Percentiles rank a stretch among this genome's conserved stretches.
These are phyloP conservation scores for Telenomus remus DNA, from an alignment of 1,140 invertebrate species.

Conservation along the genomic window DNA sequence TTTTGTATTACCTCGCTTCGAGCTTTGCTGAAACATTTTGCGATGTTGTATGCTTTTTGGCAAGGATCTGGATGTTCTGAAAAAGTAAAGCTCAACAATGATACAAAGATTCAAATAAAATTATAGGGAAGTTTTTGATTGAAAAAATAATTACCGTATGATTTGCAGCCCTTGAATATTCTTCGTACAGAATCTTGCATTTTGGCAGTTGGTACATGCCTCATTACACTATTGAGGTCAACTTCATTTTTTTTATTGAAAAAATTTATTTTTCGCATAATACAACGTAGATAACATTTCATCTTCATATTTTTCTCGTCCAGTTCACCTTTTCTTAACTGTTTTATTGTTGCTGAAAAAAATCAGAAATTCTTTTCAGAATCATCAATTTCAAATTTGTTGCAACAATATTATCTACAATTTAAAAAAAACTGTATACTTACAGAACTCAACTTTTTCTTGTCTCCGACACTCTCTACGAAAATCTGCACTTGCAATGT, in stretches of 20 bases:
- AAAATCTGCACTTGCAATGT: constrained; percentile 49
- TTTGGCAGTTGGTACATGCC: constrained; percentile 58
- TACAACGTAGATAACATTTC: constrained; percentile 68
- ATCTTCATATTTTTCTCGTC: constrained; percentile 60
- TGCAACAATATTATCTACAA: no score
- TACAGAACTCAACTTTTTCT: constrained; percentile 59
- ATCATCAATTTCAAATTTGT: no score
- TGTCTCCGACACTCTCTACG: constrained; percentile 59
- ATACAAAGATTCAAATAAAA: no score
- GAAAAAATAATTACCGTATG: background rate
- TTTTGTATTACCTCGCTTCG: constrained; percentile 58
- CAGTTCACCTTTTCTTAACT: constrained; percentile 60
- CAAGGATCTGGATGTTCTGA: constrained; percentile 60
- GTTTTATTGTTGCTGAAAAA: constrained; percentile 60
- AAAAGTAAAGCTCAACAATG: background rate
- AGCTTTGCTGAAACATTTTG: constrained; percentile 59
- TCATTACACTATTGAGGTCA: constrained; percentile 60
- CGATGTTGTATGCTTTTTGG: constrained; percentile 65
- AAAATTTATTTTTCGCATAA: constrained; percentile 64
- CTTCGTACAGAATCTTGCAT: constrained; percentile 55
- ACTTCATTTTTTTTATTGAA: constrained; percentile 58
- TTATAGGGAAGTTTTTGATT: no score
- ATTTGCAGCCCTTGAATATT: constrained; percentile 58
- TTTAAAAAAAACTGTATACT: no score
- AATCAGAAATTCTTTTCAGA: background rate